These are phyloP conservation scores for Diphyllodes magnificus DNA, from an alignment of 2,113 vertebrate species.

Conservation along the genomic window DNA sequence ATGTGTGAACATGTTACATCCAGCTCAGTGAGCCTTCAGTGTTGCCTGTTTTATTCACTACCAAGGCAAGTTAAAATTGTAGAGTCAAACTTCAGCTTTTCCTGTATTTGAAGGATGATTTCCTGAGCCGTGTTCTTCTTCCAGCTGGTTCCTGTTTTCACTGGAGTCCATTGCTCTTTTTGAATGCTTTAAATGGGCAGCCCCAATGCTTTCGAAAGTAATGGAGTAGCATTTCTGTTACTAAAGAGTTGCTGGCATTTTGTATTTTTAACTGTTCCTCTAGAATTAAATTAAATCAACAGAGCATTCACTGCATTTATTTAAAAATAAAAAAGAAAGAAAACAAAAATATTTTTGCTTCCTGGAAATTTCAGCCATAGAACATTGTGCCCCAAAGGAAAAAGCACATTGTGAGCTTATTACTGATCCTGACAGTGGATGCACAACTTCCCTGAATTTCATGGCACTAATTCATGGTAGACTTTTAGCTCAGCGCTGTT, in stretches of 20 bases:
- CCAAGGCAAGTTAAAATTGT: not conserved
- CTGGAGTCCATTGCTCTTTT: not conserved
- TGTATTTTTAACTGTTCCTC: not conserved
- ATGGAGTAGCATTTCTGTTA: not conserved
- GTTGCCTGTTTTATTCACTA: not conserved
- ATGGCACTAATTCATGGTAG: not conserved
- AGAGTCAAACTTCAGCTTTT: not conserved
- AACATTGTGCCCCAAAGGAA: slow-evolving; percentile 5
- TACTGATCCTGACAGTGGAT: not conserved
- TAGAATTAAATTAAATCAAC: not conserved
- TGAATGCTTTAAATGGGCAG: not conserved
- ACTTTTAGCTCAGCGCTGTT: not conserved
- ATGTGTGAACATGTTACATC: not conserved
- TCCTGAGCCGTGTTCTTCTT: not conserved
- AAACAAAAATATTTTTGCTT: not conserved
- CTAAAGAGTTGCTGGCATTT: not conserved
- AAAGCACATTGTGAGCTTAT: not conserved
- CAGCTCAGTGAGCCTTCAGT: not conserved
- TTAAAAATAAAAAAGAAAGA: not conserved
- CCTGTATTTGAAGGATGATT: not conserved
- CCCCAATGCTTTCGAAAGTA: not conserved
- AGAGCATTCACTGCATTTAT: not conserved
- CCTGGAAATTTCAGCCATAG: slow-evolving; percentile 8
- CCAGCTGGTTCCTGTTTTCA: not conserved
- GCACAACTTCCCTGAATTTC: not conserved